These are phyloP conservation scores for Dryococelus australis DNA, from an alignment of 2,888 invertebrate species.

Conservation along the genomic window DNA sequence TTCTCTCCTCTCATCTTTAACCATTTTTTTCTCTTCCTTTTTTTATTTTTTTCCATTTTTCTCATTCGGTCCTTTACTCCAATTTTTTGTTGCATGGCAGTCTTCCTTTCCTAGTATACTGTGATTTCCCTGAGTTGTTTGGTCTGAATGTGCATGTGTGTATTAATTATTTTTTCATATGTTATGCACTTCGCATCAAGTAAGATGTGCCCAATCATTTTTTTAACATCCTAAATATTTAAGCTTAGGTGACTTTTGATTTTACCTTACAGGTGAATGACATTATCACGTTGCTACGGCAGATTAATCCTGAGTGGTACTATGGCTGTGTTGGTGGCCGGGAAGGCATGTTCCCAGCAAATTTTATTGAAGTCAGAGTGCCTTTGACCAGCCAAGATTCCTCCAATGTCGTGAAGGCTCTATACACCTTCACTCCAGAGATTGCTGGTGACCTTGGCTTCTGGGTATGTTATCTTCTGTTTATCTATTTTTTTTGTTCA, in stretches of 20 bases:
- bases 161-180: too few species aligned
- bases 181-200: too few species aligned
- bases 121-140: too few species aligned
- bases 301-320: constrained; percentile 82
- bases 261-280: constrained; percentile 68
- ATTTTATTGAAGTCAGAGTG: constrained; percentile 78
- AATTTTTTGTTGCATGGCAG: too few species aligned
- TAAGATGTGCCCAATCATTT: too few species aligned
- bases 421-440: constrained; percentile 76
- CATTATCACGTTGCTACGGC: constrained; percentile 72
- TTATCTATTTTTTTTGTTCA: not conserved
- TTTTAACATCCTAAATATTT: too few species aligned
- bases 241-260: not conserved
- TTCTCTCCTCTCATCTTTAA: too few species aligned
- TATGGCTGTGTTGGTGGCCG: constrained; percentile 73
- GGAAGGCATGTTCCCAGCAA: constrained; percentile 84
- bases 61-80: too few species aligned
- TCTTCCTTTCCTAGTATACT: too few species aligned
- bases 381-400: constrained; percentile 60
- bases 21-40: too few species aligned
- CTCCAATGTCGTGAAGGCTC: constrained; percentile 63
- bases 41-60: too few species aligned
- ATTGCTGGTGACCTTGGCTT: constrained; percentile 65
- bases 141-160: too few species aligned
- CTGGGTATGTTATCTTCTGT: constrained; percentile 57